Evolutionary conservation across 2,113 vertebrate genomes (phyloP).

Genomic region (Glaucomys volans): DNA sequence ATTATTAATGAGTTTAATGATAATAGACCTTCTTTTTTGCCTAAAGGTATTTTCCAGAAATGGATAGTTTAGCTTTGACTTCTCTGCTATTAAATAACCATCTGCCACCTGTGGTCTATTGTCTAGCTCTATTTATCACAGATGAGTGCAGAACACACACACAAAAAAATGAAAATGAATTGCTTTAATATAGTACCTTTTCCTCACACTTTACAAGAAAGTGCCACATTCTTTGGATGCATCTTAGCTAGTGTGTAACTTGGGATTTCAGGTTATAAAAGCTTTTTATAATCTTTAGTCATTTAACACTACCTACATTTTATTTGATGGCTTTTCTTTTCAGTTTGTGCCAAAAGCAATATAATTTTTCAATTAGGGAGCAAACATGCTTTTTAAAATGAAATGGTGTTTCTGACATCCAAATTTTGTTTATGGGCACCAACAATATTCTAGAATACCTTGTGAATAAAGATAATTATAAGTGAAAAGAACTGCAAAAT

Average conservation of each 20-base stretch:
- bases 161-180: constrained; percentile 67
- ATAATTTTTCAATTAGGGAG: constrained; percentile 73
- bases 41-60: constrained; percentile 61
- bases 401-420: constrained; percentile 63
- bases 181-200: constrained; percentile 44
- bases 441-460: constrained; percentile 52
- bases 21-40: constrained; percentile 40
- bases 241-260: constrained; percentile 60
- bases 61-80: constrained; percentile 60
- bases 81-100: constrained; percentile 63
- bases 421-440: constrained; percentile 67
- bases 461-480: constrained; percentile 66
- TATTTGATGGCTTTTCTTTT: constrained; percentile 62
- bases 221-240: constrained; percentile 60
- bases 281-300: constrained; percentile 66
- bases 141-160: constrained; percentile 32
- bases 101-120: constrained; percentile 72
- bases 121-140: constrained; percentile 61
- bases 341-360: constrained; percentile 72
- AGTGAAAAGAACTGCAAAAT: constrained; percentile 62
- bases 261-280: constrained; percentile 72
- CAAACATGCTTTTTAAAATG: constrained; percentile 40
- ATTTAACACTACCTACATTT: constrained; percentile 29
- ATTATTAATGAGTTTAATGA: constrained; percentile 61
- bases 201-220: constrained; percentile 57